phyloP scores from a whole-genome alignment of 2,888 invertebrate species.

The Drosophila putrida region DNA sequence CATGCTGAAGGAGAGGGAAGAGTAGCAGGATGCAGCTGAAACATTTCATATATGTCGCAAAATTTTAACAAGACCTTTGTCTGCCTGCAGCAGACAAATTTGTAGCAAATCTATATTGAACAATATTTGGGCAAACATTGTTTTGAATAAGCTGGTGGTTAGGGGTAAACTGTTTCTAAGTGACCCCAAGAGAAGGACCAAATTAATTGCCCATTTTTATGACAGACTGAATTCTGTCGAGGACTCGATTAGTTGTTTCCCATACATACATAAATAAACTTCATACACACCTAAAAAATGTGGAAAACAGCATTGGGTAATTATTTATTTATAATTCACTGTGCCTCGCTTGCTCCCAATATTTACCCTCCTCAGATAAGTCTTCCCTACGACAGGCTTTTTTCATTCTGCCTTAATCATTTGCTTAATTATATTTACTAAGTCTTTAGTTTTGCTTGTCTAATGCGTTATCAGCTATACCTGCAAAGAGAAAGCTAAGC shows the following conservation, averaged over 20 bases:
- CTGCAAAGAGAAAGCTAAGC: constrained; percentile 35
- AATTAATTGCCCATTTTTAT: constrained; percentile 20
- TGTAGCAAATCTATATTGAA: constrained; percentile 14
- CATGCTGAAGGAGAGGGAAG: background rate
- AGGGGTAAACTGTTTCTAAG: background rate
- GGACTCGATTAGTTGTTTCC: background rate
- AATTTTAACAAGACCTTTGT: constrained; percentile 15
- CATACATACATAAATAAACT: background rate
- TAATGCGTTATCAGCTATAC: constrained; percentile 38
- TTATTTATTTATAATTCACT: constrained; percentile 38
- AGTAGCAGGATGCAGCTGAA: constrained; percentile 8
- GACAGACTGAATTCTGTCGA: constrained; percentile 17
- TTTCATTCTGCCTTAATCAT: constrained; percentile 9
- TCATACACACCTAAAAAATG: background rate
- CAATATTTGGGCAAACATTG: background rate
- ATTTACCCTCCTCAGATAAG: constrained; percentile 17
- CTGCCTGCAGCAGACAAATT: constrained; percentile 15
- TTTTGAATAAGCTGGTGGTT: background rate
- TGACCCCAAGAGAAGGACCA: background rate
- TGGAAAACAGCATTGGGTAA: constrained; percentile 32
- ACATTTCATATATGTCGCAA: constrained; percentile 21
- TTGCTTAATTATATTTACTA: constrained; percentile 38
- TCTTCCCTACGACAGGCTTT: background rate
- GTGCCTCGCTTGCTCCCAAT: constrained; percentile 26
- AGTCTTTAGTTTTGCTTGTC: constrained; percentile 23